Evolutionary conservation across 2,113 vertebrate species (phyloP), one percentile per base, ranked within the genome.

Genomic region (Tautogolabrus adspersus): DNA sequence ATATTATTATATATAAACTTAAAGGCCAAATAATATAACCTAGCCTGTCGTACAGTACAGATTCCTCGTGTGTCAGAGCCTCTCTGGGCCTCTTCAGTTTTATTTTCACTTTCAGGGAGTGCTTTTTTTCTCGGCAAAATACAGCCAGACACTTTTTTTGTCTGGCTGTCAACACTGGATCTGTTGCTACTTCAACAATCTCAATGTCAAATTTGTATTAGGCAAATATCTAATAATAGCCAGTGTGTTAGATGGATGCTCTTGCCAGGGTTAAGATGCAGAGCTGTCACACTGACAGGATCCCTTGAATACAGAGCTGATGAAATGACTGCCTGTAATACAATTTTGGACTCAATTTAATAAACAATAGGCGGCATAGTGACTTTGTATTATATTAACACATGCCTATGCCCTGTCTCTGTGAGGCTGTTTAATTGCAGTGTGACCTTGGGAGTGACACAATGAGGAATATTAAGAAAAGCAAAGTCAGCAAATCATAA

Each of bases 191-290:
- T 88, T 90, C 86, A 88, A 79, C 87, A 89, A 88, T 88, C 81
- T 88, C 88, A 87, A 46, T 63, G 81, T 85, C 79, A 87, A 66
- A 79, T 91, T 85, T 75, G 82, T 81, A 67, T 85, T 75, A 87
- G 84, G 75, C 62, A 85, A 82, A 89, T 72, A 80, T 83, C 88
- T 92, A 91, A 89, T 87, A 91, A 91, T 91, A 91, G 87, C 81
- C 51, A 19, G 44, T 19, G 16, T 79, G 84, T 82, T 79, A 68
- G 73, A 84, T 57, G 70, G 69, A 78, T 72, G 64, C 57, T 82
- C 51, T 42, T 77, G 66, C 60, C 71, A 78, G 64, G 51, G 34
- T 77, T 83, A 73, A 55, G 72, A 72, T 12, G 8, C 47, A 74
- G 51, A 85, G 72, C 72, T 77, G 76, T 77, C 67, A 79, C 78